Base-by-base conservation (phyloP, 2,888 invertebrate species). In the Andricus curvator region DNA sequence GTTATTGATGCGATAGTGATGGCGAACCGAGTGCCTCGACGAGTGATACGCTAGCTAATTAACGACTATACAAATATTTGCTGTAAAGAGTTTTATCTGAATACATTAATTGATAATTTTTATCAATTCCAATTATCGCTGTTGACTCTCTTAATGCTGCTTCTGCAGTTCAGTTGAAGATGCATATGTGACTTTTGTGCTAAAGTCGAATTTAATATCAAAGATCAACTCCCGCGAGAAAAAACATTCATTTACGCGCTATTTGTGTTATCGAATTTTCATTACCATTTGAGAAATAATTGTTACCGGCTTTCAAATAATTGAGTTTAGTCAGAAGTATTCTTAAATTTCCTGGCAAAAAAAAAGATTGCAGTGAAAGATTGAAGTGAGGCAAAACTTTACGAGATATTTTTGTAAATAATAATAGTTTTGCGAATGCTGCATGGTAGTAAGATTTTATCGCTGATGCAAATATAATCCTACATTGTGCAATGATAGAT, bases 21-120 rank as follows among this genome's bases (percentile, higher is more conserved):
- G 86, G 85, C 86, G 84, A 88, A 88, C 81, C 80, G 85, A 89
- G 89, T 89, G 88, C 90, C 90, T 89, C 89, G 82, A 86, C 84
- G 84, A 86, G 84, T 87, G 86, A 87, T 87, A 89, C 84, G 85
- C 87, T 90, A 88, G 84, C 86, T 88, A 85, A 85, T 85, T 84
- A 86, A 84, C 87, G 86, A 85, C 88, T 87, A 87, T 89, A 84
- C 87, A 87, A 85, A 88, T 86, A 88, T 89, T 89, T 85, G 85
- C 87, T 89, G 89, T 90, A 90, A 88, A 88, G 84, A 80, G 82
- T 85, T 89, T 90, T 88, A 87, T 83, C 81, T 80, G 87, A 88
- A 88, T 87, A 87, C 87, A 89, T 90, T 87, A 87, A 85, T 87
- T 86, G 86, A 88, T 89, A 81, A 81, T 25, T 86, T 89, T 88